Base-by-base conservation (phyloP, 2,113 vertebrate species). In the Xenopus laevis region DNA sequence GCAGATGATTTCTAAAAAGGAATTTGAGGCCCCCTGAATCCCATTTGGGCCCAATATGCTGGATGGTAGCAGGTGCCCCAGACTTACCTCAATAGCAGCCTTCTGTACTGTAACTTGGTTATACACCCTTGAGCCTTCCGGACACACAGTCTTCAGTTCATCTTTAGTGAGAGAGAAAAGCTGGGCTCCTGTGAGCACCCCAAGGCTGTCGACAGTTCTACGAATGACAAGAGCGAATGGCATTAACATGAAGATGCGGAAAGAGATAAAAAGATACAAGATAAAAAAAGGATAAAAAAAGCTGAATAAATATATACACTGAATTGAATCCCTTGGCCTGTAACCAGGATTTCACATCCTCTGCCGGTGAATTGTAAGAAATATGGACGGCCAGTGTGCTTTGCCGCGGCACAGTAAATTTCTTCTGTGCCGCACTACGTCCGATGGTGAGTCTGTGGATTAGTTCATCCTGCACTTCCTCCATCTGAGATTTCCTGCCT, bases 101-200 rank as follows among this genome's bases (percentile, higher is more conserved):
- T 98, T 98, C 82, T 99, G 97, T 10, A 98, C 94, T 0, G 93
- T 94, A 30, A 98, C 91, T 86, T 99, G 97, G 81, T 87, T 98
- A 82, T 91, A 99, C 79, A 98, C 97, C 40, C 97, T 85, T 0
- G 93, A 91, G 0, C 96, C 97, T 45, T 98, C 96, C 0, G 95
- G 95, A 78, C 96, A 98, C 64, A 99, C 96, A 0, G 95, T 94
- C 80, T 84, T 95, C 80, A 99, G 89, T 78, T 99, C 97, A 3
- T 98, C 96, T 79, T 99, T 99, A 75, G 94, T 99, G 73, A 99
- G 95, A 6, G 97, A 98, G 81, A 99, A 98, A 7, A 98, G 95
- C 75, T 98, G 97, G 58, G 96, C 97, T 0, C 97, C 97, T 0
- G 94, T 97, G 81, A 99, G 84, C 16, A 99, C 96, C 0, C 97